Evolutionary conservation across 2,888 invertebrate species (phyloP), one percentile per base, ranked within the genome.

Genomic region (Phyllotreta striolata): DNA sequence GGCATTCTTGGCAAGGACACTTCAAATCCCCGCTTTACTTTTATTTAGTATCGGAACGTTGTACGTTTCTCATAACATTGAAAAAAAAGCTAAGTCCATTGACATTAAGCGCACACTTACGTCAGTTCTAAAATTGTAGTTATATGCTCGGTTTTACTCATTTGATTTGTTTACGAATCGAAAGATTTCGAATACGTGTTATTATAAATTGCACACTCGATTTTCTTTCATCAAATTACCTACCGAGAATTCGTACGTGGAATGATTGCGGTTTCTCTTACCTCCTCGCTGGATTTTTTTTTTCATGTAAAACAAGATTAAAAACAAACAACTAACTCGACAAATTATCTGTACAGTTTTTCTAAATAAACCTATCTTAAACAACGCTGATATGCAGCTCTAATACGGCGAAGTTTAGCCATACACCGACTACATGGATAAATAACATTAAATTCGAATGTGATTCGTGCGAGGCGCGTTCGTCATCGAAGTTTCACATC

Each of bases 401-500:
- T 43, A n/a, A 43, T 43, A 43, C 12, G 9, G 7, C 10, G 13
- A 44, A 34, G 14, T 47, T 47, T 47, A 14, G 34, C 47, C 47
- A 12, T 34, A 46, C 12, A 46, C 47, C 47, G 6, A 47, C 9
- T 47, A 47, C 47, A 46, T 46, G 46, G n/a, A n/a, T n/a, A 24
- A 47, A 44, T 13, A 44, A n/a, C 43, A 35, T 41, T 41, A 61
- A 61, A 61, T 12, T 37, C 37, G 44, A 40, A 35, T 64, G 44
- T 40, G 24, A 24, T 49, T 55, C 43, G n/a, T n/a, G n/a, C n/a
- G n/a, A n/a, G n/a, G n/a, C n/a, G n/a, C n/a, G 58, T 60, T 64
- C 61, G 57, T 64, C 56, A 63, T 37, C 39, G 38, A 58, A 58
- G 14, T 54, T 52, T 60, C 55, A 55, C 60, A 64, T 61, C 57